Base-by-base conservation (phyloP, 2,888 invertebrate genomes). In the Dicyrtoma fusca region DNA sequence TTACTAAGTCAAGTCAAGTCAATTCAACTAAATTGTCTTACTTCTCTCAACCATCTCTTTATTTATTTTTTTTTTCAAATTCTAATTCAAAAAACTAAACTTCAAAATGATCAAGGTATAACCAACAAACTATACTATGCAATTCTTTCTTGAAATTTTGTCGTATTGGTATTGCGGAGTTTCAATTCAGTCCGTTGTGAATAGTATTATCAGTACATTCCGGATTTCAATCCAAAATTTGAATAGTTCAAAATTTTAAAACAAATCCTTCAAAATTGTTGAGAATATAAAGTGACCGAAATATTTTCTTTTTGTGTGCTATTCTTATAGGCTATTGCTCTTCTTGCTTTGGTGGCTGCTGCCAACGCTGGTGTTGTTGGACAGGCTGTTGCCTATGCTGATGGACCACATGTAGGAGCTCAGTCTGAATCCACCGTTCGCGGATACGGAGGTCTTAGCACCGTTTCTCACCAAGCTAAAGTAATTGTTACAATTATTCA, bases 401-500 rank as follows among this genome's bases (percentile, higher is more conserved):
- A 69, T 47, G 17, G 26, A 14, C 53, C 76, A 59, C 63, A 63
- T 63, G 75, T 77, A n/a, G 78, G 76, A 53, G 57, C 61, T 53
- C 74, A 74, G 59, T 68, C 70, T 21, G 72, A 76, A 17, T 69
- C 72, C 21, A 78, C 78, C 45, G 64, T 78, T 23, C 74, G 78
- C 19, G 72, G 72, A 26, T 59, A 62, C n/a, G 73, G 61, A 51
- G 76, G 76, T 63, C 68, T 63, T 44, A 71, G 73, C 17, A 71
- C 76, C 23, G 51, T 76, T n/a, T 73, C 76, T 17, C 71, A 75
- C 59, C 75, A 77, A 64, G 63, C 74, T 44, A 77, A 77, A 69
- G 64, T 61, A 34, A 64, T 3, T 25, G 14, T 14, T 10, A 61
- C 17, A n/a, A 10, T 11, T 21, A 14, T 34, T 34, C 34, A 34